A percentile compares a stretch with the other conserved stretches of the same genome.
These are phyloP conservation scores for Dipodomys merriami DNA, from an alignment of 2,113 vertebrate species.

Conservation along the genomic window DNA sequence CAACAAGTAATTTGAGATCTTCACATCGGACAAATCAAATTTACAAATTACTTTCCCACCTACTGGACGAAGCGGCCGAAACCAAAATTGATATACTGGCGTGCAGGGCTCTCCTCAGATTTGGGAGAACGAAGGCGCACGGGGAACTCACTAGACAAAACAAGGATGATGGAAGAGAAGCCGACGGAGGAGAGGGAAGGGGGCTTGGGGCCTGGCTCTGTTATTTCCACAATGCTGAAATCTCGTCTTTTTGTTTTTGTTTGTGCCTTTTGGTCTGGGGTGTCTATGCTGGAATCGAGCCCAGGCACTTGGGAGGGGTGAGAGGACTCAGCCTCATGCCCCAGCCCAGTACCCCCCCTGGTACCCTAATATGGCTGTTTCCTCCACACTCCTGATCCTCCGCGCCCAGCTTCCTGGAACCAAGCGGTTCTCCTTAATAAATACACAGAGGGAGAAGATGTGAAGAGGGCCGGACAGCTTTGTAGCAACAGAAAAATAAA, in stretches of 20 bases:
- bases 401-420: conserved; percentile 55
- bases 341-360: not conserved
- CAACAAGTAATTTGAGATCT: conserved; percentile 82
- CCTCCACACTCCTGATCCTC: conserved; percentile 31
- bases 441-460: conserved; percentile 68
- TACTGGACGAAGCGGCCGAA: conserved; percentile 76
- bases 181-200: conserved; percentile 50
- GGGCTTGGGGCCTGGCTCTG: conserved; percentile 40
- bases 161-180: conserved; percentile 53
- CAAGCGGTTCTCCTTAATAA: conserved; percentile 67
- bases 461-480: conserved; percentile 65
- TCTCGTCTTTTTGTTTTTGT: conserved; percentile 38
- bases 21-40: conserved; percentile 82
- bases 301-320: not conserved
- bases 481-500: conserved; percentile 69
- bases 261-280: conserved; percentile 50
- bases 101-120: conserved; percentile 41
- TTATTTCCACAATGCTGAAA: not conserved
- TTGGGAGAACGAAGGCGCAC: conserved; percentile 61
- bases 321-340: conserved; percentile 19
- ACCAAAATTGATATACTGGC: conserved; percentile 66
- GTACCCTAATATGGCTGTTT: conserved; percentile 1
- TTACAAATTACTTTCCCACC: conserved; percentile 79
- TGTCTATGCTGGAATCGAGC: conserved; percentile 55
- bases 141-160: conserved; percentile 67